phyloP scores from a whole-genome alignment of 2,113 vertebrate species.

The Sturnira hondurensis region DNA sequence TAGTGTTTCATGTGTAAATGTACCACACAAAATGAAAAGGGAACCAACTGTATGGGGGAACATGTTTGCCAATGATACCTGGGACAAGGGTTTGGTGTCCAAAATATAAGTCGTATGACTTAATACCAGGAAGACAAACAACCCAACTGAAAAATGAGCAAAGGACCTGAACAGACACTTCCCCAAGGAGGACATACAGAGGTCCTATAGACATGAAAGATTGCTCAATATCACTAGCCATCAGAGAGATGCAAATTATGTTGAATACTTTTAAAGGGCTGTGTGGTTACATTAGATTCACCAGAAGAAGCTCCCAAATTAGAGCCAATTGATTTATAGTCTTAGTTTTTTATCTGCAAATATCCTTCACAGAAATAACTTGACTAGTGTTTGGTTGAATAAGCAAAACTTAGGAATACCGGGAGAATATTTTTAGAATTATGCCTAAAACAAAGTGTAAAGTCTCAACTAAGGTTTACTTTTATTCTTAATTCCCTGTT shows the following conservation, averaged over 20 bases:
- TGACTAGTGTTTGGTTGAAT: background rate
- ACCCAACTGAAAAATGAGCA: too few species aligned
- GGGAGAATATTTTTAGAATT: background rate
- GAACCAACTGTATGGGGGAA: too few species aligned
- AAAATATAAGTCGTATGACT: too few species aligned
- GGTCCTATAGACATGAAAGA: too few species aligned
- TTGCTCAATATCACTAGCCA: too few species aligned
- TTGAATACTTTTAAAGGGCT: background rate
- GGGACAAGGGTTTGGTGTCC: too few species aligned
- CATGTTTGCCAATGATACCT: too few species aligned
- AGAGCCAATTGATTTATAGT: background rate
- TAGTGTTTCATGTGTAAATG: too few species aligned
- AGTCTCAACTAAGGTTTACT: background rate
- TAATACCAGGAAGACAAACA: too few species aligned
- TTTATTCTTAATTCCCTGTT: background rate
- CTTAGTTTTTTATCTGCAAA: background rate
- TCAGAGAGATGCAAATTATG: background rate
- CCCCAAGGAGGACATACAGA: too few species aligned
- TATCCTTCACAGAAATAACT: background rate
- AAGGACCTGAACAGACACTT: too few species aligned
- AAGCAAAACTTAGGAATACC: background rate
- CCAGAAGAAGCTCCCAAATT: background rate
- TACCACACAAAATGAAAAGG: too few species aligned
- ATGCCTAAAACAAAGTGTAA: background rate
- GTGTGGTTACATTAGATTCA: background rate